Evolutionary conservation across 23 tunicate genomes (phyloP).

Genomic region (Trididemnum miniatum): DNA sequence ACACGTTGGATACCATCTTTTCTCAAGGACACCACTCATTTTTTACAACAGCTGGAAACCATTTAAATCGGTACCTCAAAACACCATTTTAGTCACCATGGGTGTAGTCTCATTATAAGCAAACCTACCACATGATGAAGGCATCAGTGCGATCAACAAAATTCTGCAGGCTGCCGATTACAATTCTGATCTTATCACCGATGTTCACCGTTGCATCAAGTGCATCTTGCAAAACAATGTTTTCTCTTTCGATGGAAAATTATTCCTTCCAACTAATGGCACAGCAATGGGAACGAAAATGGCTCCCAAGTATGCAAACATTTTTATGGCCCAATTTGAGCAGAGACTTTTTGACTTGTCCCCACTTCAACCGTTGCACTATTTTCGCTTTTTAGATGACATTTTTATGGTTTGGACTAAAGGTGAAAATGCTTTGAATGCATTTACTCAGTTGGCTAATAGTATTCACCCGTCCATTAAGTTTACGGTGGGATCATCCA

Average conservation of each 20-base stretch:
- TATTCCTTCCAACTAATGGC: slow-evolving; percentile 8
- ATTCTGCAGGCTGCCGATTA: background rate
- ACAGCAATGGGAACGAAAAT: slow-evolving; percentile 29
- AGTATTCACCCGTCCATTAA: no score
- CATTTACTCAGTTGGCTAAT: background rate
- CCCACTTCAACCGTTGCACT: no score
- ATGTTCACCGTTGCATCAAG: background rate
- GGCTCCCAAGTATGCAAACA: slow-evolving; percentile 29
- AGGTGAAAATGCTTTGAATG: no score
- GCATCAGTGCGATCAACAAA: background rate
- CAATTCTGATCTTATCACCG: background rate
- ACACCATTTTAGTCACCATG: background rate
- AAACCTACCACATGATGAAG: background rate
- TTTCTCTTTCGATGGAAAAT: no score
- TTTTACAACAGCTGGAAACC: background rate
- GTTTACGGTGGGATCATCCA: background rate
- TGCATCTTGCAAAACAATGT: slow-evolving; percentile 8
- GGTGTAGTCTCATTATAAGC: slow-evolving; percentile 2
- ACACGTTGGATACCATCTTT: background rate
- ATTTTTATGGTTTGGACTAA: no score
- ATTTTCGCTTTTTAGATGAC: background rate
- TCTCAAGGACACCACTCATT: background rate
- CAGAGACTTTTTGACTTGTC: no score
- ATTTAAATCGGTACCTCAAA: background rate
- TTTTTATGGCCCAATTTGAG: slow-evolving; percentile 12